Conservation (phyloP, 2,113 vertebrate genomes). For the Pogona vitticeps region DNA sequence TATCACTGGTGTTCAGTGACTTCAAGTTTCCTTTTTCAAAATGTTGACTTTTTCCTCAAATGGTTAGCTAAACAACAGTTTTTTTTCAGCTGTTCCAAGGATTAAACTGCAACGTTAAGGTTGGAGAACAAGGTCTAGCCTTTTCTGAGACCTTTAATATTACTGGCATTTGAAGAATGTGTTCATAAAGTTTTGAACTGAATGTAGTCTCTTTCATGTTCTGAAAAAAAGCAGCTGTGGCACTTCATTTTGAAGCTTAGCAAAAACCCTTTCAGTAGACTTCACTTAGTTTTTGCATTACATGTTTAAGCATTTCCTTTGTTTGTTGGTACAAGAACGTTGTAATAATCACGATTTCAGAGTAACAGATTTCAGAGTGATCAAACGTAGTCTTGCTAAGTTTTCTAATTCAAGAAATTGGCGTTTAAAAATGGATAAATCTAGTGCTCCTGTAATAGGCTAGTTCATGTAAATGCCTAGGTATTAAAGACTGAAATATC, state of each 20-base stretch:
- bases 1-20: neutral
- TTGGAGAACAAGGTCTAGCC: slow-evolving; percentile 19
- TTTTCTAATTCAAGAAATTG: neutral
- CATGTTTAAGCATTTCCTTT: neutral
- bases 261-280: neutral
- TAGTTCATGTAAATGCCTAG: no score
- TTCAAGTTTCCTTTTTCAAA: slow-evolving; percentile 1
- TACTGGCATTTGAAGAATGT: slow-evolving; percentile 30
- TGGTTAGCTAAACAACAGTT: slow-evolving; percentile 4
- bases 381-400: neutral
- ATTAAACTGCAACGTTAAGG: slow-evolving; percentile 26
- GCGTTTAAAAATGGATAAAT: neutral
- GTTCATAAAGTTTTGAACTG: slow-evolving; percentile 14
- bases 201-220: slow-evolving; percentile 24
- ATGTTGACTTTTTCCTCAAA: slow-evolving; percentile 6
- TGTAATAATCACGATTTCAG: neutral
- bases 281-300: neutral
- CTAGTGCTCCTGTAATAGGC: neutral
- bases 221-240: slow-evolving; percentile 30
- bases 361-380: neutral
- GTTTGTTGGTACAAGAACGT: neutral
- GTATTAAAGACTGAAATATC: neutral
- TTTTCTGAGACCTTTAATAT: slow-evolving; percentile 12
- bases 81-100: neutral
- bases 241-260: slow-evolving; percentile 38